phyloP scores from a whole-genome alignment of 2,888 invertebrate species.

The Falcaria lacertinaria region DNA sequence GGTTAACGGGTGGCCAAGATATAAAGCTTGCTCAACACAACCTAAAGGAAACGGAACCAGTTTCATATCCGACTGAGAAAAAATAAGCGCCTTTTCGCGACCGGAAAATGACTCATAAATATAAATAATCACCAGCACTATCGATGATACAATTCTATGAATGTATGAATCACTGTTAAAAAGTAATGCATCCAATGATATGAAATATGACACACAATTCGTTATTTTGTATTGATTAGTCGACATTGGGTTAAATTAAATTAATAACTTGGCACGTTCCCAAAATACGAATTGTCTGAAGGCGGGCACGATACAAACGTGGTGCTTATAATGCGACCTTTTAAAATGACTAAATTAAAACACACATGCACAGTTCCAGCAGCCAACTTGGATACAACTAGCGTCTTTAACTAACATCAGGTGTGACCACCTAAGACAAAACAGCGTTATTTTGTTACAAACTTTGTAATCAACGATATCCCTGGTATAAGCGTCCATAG shows the following conservation, averaged over 20 bases:
- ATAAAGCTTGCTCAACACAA: constrained; percentile 4
- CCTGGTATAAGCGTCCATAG: too few species aligned
- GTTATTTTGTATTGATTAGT: background rate
- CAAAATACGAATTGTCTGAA: background rate
- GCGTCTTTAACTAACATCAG: constrained; percentile 28
- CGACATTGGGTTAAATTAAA: background rate
- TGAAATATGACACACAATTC: constrained; percentile 1
- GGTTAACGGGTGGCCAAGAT: constrained; percentile 14
- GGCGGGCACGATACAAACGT: background rate
- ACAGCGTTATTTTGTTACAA: constrained; percentile 15
- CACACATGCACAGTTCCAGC: constrained; percentile 12
- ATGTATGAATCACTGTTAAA: constrained; percentile 45
- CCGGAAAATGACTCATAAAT: constrained; percentile 52
- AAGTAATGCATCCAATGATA: constrained; percentile 13
- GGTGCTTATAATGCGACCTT: background rate
- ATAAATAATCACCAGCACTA: constrained; percentile 35
- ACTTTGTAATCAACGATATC: too few species aligned
- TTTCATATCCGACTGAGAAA: constrained; percentile 17
- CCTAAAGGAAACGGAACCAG: constrained; percentile 18
- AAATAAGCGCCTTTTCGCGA: constrained; percentile 21
- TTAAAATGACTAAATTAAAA: background rate
- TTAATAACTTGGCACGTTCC: background rate
- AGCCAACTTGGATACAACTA: constrained; percentile 36
- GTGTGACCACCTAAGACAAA: constrained; percentile 19
- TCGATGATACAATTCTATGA: constrained; percentile 46